Percentiles rank a stretch among this genome's conserved stretches.
Conservation (phyloP, 2,888 invertebrate genomes). For the Lepeophtheirus nordmannii region DNA sequence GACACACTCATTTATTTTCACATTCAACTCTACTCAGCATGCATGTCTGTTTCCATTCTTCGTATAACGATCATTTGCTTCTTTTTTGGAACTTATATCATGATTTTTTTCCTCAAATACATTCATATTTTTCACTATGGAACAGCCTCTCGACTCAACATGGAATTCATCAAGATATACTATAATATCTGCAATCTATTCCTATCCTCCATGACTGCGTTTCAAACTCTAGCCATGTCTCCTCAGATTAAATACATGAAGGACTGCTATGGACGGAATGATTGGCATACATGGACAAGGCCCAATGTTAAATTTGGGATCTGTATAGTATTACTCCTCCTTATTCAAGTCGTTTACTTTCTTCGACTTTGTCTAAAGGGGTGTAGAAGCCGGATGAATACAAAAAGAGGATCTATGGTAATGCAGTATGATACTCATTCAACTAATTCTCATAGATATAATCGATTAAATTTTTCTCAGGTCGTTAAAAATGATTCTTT, state of each 20-base stretch:
- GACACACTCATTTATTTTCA: not conserved
- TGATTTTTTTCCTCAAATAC: not conserved
- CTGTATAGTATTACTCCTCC: not conserved
- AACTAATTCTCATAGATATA: not conserved
- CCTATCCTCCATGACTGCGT: not conserved
- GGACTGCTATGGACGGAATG: not conserved
- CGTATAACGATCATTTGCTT: not conserved
- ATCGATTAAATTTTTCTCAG: not conserved
- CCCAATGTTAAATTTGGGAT: not conserved
- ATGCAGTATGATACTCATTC: no score
- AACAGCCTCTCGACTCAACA: not conserved
- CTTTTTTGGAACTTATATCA: not conserved
- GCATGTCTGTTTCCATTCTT: not conserved
- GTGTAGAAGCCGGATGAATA: not conserved
- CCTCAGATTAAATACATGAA: not conserved
- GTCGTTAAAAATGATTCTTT: not conserved
- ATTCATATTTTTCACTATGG: not conserved
- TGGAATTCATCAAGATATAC: not conserved
- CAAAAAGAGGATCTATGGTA: not conserved
- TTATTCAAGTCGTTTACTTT: not conserved
- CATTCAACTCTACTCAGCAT: not conserved
- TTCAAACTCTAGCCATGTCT: not conserved
- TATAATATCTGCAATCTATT: not conserved
- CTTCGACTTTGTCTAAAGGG: not conserved
- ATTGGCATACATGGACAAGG: not conserved